Evolutionary conservation across 2,113 vertebrate species (phyloP), one percentile per base, ranked within the genome.

Genomic region (Parus major): DNA sequence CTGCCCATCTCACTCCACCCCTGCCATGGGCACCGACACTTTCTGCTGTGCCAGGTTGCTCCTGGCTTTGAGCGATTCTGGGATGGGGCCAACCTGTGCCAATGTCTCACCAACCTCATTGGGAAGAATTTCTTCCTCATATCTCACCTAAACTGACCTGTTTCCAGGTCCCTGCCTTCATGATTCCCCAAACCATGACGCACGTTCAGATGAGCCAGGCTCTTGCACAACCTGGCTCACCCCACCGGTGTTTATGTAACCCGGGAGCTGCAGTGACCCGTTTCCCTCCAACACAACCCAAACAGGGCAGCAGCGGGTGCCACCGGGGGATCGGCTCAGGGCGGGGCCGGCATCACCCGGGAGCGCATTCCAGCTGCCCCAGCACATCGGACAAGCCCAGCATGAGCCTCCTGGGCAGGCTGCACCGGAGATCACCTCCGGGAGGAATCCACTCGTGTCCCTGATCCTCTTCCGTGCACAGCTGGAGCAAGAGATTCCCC

Each of bases 291-390:
- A 44, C 12, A 27, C 7, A 33, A 1, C 11, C 5, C 0, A 4
- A 12, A 3, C 15, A 7, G 27, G 39, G 7, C 15, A 21, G 86
- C 82, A 18, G 61, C 0, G 0, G 4, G n/a, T 63, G 42, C 56
- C 79, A 11, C 16, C 0, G 0, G 42, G 35, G 3, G 7, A 2
- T 1, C 1, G 0, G 29, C 47, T 14, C 39, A 7, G 8, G 23
- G 27, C 59, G 9, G n/a, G 13, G 6, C 29, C 25, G 41, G 39
- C 60, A 29, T 10, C 41, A 2, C 39, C 73, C 10, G 61, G 39
- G 35, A 11, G 56, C 56, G 7, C 56, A 24, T 49, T 23, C 18
- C 29, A 53, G 66, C 16, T 53, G 39, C 13, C 41, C 27, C 29
- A 15, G 24, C 5, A 7, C 77, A 9, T 3, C 7, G 1, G 29